Evolutionary conservation across 2,113 vertebrate species (phyloP).

Genomic region (Hemichromis elongatus): DNA sequence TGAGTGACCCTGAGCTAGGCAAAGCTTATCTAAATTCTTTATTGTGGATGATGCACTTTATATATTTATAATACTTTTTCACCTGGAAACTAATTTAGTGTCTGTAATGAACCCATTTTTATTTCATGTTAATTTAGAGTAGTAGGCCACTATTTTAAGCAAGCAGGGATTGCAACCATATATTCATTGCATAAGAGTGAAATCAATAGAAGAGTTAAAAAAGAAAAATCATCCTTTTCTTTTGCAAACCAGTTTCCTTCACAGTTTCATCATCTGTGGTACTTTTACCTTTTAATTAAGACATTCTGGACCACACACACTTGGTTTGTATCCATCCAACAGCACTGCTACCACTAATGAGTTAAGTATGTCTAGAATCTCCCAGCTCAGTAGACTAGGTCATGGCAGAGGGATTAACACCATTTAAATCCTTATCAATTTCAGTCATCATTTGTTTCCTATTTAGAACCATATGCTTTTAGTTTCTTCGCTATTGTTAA

Average conservation of each 20-base stretch:
- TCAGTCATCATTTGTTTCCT: neutral
- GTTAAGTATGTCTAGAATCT: neutral
- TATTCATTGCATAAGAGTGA: neutral
- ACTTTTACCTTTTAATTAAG: neutral
- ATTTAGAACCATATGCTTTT: neutral
- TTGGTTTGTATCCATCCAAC: neutral
- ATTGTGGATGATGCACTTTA: constrained; percentile 5
- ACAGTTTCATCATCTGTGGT: neutral
- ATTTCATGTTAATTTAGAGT: neutral
- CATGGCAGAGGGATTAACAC: neutral
- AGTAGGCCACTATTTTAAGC: neutral
- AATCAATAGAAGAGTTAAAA: neutral
- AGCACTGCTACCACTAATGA: neutral
- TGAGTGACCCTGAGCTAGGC: constrained; percentile 14
- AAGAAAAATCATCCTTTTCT: neutral
- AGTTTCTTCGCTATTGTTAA: neutral
- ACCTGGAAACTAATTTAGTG: neutral
- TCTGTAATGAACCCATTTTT: neutral
- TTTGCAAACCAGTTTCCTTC: neutral
- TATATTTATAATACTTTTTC: neutral
- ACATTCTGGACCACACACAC: neutral
- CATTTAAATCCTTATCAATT: neutral
- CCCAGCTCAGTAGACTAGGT: neutral
- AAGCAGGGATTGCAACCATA: neutral
- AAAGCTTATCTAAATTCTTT: neutral